Conservation (phyloP, 1,140 invertebrate genomes). For the Helicoverpa zea region DNA sequence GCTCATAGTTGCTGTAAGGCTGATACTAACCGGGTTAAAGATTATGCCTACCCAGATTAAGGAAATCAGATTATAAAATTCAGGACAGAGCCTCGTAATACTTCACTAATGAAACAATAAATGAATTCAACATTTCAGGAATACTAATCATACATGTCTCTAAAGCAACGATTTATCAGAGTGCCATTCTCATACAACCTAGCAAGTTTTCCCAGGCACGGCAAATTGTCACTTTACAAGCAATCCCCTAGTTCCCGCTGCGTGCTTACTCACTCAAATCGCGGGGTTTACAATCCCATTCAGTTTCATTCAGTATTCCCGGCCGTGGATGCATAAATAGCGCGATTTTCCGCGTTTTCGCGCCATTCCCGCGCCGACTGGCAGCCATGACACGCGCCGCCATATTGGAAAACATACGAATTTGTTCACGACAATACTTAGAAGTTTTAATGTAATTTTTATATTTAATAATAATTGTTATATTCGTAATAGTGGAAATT, state of each 20-base stretch:
- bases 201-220: not conserved
- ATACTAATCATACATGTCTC: no score
- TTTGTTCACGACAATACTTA: conserved; percentile 47
- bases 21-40: no score
- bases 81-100: not conserved
- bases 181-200: not conserved
- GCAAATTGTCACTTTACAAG: conserved; percentile 21
- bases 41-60: no score
- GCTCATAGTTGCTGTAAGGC: no score
- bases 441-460: conserved; percentile 23
- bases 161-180: not conserved
- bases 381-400: conserved; percentile 45
- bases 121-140: no score
- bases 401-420: conserved; percentile 40
- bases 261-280: conserved; percentile 24
- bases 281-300: conserved; percentile 43
- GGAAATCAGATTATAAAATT: not conserved
- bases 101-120: no score
- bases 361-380: conserved; percentile 56
- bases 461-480: conserved; percentile 24
- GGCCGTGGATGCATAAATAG: conserved; percentile 55
- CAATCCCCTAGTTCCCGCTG: conserved; percentile 5
- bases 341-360: conserved; percentile 46
- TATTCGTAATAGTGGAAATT: conserved; percentile 46
- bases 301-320: conserved; percentile 48